Percentiles rank a stretch among this genome's conserved stretches.
phyloP scores from a whole-genome alignment of 2,888 invertebrate genomes.

The Halictus ligatus region DNA sequence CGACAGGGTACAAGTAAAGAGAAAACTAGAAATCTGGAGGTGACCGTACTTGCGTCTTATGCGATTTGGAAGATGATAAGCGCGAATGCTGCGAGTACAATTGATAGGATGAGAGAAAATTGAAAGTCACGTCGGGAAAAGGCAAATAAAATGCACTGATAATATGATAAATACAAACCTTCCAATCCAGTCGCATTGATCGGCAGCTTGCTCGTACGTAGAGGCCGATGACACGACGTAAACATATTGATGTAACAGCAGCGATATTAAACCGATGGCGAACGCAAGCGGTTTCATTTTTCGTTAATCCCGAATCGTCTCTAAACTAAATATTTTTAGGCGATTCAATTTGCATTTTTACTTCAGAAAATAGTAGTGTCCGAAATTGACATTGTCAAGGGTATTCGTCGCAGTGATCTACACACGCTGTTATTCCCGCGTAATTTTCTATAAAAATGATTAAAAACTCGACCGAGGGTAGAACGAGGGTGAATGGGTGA shows the following conservation, averaged over 20 bases:
- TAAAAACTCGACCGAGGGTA: neutral
- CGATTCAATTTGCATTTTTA: neutral
- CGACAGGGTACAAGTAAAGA: neutral
- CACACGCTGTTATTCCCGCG: neutral
- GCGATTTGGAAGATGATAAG: neutral
- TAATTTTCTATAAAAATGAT: neutral
- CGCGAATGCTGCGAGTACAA: neutral
- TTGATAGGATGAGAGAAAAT: neutral
- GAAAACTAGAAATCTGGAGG: neutral
- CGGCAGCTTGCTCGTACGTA: slow-evolving; percentile 70
- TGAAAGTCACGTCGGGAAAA: neutral
- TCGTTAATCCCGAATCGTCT: slow-evolving; percentile 9
- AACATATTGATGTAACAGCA: slow-evolving; percentile 25
- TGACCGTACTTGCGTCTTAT: neutral
- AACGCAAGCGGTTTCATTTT: slow-evolving; percentile 51
- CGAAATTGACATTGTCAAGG: neutral
- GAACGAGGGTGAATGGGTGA: neutral
- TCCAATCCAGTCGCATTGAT: slow-evolving; percentile 83
- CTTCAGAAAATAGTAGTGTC: neutral
- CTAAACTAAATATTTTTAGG: neutral
- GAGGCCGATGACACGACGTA: slow-evolving; percentile 41
- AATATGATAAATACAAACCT: slow-evolving; percentile 77
- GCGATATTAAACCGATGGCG: slow-evolving; percentile 12
- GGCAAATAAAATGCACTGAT: neutral
- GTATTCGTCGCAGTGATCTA: neutral